Evolutionary conservation across 2,888 invertebrate species (phyloP).

Genomic region (Celastrina argiolus): DNA sequence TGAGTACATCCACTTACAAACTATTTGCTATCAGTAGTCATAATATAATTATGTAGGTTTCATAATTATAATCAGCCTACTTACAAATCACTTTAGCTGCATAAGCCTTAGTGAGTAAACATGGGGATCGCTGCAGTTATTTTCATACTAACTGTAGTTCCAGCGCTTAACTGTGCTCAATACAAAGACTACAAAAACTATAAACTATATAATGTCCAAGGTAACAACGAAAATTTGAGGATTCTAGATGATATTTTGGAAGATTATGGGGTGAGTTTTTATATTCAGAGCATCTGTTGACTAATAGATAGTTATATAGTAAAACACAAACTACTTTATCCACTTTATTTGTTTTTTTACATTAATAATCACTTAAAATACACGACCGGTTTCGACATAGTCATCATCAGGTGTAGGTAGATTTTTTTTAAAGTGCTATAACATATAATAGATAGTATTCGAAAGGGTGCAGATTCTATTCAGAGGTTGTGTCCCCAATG

Average conservation of each 20-base stretch:
- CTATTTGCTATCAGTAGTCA: neutral
- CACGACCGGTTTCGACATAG: no score
- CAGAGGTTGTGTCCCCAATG: no score
- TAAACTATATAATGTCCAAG: conserved; percentile 33
- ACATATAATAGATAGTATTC: no score
- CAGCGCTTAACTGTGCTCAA: neutral
- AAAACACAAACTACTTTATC: no score
- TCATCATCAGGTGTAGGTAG: no score
- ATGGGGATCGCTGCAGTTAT: conserved; percentile 3
- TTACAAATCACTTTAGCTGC: neutral
- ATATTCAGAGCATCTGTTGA: no score
- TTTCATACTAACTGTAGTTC: neutral
- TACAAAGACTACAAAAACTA: conserved; percentile 36
- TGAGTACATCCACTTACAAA: neutral
- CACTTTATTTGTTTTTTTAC: no score
- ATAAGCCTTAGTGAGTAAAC: neutral
- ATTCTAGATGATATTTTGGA: conserved; percentile 27
- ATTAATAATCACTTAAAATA: no score
- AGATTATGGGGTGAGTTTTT: conserved; percentile 44
- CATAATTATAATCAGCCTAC: conserved; percentile 9
- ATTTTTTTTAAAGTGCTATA: no score
- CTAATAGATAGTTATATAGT: no score
- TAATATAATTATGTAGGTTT: neutral
- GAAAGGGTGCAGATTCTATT: no score
- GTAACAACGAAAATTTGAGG: conserved; percentile 25